Percentiles rank a stretch among this genome's conserved stretches.
These are phyloP conservation scores for Candoia aspera DNA, from an alignment of 2,113 vertebrate genomes.

Conservation along the genomic window DNA sequence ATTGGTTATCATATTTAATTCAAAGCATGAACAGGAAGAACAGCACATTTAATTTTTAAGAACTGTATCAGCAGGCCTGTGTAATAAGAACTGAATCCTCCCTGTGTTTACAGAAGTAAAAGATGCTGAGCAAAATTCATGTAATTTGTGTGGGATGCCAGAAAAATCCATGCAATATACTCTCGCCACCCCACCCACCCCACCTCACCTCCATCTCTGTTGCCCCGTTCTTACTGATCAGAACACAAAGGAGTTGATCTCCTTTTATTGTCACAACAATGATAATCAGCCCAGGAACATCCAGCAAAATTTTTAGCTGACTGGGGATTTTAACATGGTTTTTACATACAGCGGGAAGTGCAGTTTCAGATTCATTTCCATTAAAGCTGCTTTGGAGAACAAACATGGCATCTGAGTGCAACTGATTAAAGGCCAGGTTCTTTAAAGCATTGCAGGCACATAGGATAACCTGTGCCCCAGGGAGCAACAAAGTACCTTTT, in stretches of 20 bases:
- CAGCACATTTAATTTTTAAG: neutral
- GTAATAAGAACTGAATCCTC: neutral
- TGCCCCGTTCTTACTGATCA: neutral
- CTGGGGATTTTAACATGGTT: neutral
- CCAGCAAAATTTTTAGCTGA: neutral
- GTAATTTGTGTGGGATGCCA: neutral
- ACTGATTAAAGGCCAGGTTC: neutral
- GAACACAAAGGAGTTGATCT: neutral
- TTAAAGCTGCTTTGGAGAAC: neutral
- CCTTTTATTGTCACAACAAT: neutral
- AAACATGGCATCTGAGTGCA: neutral
- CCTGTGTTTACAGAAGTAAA: neutral
- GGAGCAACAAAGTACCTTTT: neutral
- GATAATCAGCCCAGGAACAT: neutral
- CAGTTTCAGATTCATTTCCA: neutral
- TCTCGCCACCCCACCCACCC: neutral
- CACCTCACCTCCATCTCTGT: neutral
- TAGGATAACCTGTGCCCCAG: neutral
- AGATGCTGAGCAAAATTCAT: neutral
- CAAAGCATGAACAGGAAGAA: neutral
- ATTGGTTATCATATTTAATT: neutral
- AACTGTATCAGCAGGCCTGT: neutral
- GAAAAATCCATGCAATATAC: neutral
- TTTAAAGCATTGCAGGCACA: neutral
- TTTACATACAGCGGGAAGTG: neutral